phyloP scores from a whole-genome alignment of 2,888 invertebrate genomes.

The Azorinus chamasolen region DNA sequence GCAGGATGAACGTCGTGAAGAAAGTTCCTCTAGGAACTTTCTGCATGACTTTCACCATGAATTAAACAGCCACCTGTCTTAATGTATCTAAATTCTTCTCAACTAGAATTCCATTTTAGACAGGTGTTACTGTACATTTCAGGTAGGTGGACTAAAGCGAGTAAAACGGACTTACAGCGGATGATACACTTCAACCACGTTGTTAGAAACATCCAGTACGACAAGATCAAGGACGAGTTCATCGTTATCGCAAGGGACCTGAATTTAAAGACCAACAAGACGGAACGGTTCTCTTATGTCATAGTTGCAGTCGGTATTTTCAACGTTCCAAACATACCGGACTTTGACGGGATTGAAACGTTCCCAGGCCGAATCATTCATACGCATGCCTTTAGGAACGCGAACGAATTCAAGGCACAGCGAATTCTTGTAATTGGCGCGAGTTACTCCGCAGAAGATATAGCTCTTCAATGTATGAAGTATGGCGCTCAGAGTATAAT shows the following conservation, averaged over 20 bases:
- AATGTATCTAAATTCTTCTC: too few relatives aligned
- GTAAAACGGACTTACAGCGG: constrained; percentile 1
- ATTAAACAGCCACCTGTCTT: too few relatives aligned
- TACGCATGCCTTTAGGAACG: constrained; percentile 39
- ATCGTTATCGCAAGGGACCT: constrained; percentile 8
- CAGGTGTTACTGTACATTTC: too few relatives aligned
- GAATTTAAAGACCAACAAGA: too few relatives aligned
- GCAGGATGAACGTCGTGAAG: too few relatives aligned
- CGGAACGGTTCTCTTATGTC: constrained; percentile 2
- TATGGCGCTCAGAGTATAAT: constrained; percentile 37
- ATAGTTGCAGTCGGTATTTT: constrained; percentile 6
- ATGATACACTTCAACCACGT: constrained; percentile 15
- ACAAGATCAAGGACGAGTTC: constrained; percentile 5
- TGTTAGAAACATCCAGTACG: constrained; percentile 14
- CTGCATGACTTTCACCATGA: too few relatives aligned
- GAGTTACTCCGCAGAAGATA: constrained; percentile 49
- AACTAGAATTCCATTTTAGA: too few relatives aligned
- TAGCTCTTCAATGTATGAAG: constrained; percentile 42
- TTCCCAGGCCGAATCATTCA: too few relatives aligned
- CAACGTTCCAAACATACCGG: constrained; percentile 4
- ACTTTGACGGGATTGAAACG: too few relatives aligned
- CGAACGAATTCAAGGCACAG: constrained; percentile 36
- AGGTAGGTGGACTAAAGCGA: constrained; percentile 12
- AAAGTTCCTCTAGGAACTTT: too few relatives aligned
- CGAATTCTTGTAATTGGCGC: constrained; percentile 43